Base-by-base conservation (phyloP, 2,113 vertebrate genomes). In the Otus sunia region DNA sequence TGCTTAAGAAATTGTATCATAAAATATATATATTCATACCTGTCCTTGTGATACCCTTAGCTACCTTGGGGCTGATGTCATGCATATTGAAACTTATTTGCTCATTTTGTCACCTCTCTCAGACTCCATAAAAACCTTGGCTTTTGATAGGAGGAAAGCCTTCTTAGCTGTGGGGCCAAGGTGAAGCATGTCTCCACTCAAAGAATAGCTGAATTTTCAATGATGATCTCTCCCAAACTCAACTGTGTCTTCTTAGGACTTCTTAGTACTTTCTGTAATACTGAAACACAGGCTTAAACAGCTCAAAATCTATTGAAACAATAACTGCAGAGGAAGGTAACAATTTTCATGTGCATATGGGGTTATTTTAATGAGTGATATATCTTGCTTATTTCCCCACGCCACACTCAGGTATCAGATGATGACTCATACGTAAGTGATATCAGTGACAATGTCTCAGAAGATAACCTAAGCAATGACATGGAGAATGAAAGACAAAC, bases 381-480 rank as follows among this genome's bases (percentile, higher is more conserved):
- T 67, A 15, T 27, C 17, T 84, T 84, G 6, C 74, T 93, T 84
- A 71, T 95, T 93, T 79, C 62, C 43, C 67, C 30, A 45, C 27
- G 27, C 36, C 26, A 26, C 37, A 20, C 59, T 74, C 62, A 99
- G 99, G 98, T 98, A 83, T 99, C 99, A 8, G 99, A 99, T 71
- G 99, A 99, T 96, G 99, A 99, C 78, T 99, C 99, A 1, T 99
- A 99, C 43, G 99, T 98, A 90, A 99, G 99, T 92, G 99, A 99
- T 96, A 97, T 99, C 95, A 99, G 99, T 97, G 99, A 99, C 97
- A 99, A 99, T 74, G 97, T 98, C 91, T 99, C 99, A 36, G 98
- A 99, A 98, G 99, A 99, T 96, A 99, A 99, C 96, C 98, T 99
- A 91, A 99, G 98, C 97, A 99, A 99, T 37, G 99, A 99, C 64